A percentile compares a stretch with the other conserved stretches of the same genome.
Evolutionary conservation across 2,888 invertebrate genomes (phyloP).

Genomic region (Saturnia japonica): DNA sequence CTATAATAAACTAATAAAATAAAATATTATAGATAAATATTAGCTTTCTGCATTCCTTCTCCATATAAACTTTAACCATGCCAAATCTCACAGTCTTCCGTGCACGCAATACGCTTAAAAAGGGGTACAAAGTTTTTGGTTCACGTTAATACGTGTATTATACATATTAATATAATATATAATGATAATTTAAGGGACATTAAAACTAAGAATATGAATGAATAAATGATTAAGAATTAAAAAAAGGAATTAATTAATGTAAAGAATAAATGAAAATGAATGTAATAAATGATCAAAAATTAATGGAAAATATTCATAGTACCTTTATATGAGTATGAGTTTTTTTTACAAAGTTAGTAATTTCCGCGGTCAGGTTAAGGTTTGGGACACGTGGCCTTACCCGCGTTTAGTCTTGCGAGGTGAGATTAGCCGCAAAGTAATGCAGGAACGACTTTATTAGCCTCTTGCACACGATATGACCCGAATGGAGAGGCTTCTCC

Average conservation of each 20-base stretch:
- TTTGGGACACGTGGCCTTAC: background rate
- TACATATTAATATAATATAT: too few relatives aligned
- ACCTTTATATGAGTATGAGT: background rate
- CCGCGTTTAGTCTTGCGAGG: slow-evolving; percentile 18
- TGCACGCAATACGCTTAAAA: too few relatives aligned
- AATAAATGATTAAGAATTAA: background rate
- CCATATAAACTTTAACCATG: too few relatives aligned
- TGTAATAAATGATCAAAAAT: background rate
- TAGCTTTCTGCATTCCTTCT: too few relatives aligned
- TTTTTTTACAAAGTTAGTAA: background rate
- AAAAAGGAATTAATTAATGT: background rate
- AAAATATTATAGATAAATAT: too few relatives aligned
- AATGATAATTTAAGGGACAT: too few relatives aligned
- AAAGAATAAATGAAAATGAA: background rate
- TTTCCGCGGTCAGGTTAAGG: background rate
- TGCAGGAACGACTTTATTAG: slow-evolving; percentile 67
- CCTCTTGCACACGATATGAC: slow-evolving; percentile 35
- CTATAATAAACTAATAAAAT: too few relatives aligned
- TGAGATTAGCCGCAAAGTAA: slow-evolving; percentile 56
- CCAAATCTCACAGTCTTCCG: too few relatives aligned
- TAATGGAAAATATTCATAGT: background rate
- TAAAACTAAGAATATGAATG: too few relatives aligned
- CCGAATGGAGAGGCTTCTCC: slow-evolving; percentile 32
- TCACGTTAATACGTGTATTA: too few relatives aligned
- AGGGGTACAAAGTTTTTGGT: too few relatives aligned